A percentile compares a stretch with the other conserved stretches of the same genome.
phyloP scores from a whole-genome alignment of 2,888 invertebrate genomes.

The Eustalomyia histrio region DNA sequence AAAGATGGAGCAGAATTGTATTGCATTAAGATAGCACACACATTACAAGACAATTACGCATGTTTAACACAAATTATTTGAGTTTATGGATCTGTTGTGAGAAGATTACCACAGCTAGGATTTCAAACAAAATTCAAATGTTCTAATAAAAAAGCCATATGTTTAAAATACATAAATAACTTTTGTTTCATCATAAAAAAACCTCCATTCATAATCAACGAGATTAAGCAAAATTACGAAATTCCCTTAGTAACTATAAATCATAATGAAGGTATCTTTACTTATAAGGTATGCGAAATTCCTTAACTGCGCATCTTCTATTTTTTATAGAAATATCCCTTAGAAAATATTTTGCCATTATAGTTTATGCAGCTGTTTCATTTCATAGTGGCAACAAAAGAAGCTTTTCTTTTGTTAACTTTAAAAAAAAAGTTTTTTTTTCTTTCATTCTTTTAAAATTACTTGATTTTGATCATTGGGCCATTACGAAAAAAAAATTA shows the following conservation, averaged over 20 bases:
- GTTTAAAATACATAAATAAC: not conserved
- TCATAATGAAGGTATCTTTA: conserved; percentile 6
- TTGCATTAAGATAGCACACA: conserved; percentile 30
- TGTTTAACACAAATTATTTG: conserved; percentile 27
- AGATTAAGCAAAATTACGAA: not conserved
- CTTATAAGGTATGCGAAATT: conserved; percentile 49
- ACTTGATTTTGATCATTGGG: conserved; percentile 37
- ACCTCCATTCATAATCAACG: conserved; percentile 19
- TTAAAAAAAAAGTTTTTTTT: conserved; percentile 5
- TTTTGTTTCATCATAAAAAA: not conserved
- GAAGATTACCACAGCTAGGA: not conserved
- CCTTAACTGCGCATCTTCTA: conserved; percentile 58
- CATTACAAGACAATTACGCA: conserved; percentile 57
- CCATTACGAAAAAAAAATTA: conserved; percentile 24
- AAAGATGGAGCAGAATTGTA: conserved; percentile 1
- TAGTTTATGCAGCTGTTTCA: conserved; percentile 50
- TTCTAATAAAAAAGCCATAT: not conserved
- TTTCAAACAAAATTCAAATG: not conserved
- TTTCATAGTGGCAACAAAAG: not conserved
- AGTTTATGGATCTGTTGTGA: not conserved
- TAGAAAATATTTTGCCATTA: not conserved
- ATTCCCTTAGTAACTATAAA: conserved; percentile 34
- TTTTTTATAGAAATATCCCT: conserved; percentile 8
- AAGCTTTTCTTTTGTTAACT: conserved; percentile 40
- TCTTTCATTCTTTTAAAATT: not conserved